Base-by-base conservation (phyloP, 2,888 invertebrate genomes). In the Euplexia lucipara region DNA sequence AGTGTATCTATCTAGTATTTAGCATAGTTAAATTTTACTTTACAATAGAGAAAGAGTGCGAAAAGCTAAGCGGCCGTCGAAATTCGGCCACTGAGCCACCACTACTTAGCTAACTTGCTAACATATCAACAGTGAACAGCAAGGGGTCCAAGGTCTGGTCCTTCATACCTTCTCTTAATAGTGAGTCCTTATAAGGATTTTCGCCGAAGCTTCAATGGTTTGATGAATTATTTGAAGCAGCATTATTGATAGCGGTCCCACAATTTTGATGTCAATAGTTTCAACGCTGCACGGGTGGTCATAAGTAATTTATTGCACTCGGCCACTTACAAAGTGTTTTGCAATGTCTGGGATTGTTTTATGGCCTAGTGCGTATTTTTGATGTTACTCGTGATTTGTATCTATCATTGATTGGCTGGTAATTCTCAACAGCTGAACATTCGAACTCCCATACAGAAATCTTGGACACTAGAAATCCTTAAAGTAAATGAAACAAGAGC, bases 281-380 rank as follows among this genome's bases (percentile, higher is more conserved):
- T 61, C 20, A 47, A 37, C 34, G 54, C 61, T 39, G 10, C 64
- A 54, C 37, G 73, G 69, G 74, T 74, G 64, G 74, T 49, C 74
- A 44, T 63, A 47, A 45, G 52, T 73, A 64, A 73, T 70, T 73
- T 64, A 73, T 70, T 70, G 47, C 47, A 58, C 8, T 51, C 49
- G 35, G 20, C 68, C 64, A 64, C 56, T 65, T 70, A 53, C 57
- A 59, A 56, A 60, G 30, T 61, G 57, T 59, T 49, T 45, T 39
- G 47, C 59, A 60, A 52, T 48, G 47, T 35, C 47, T 60, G 6
- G 45, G 41, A 61, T 70, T 65, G 65, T 70, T 70, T 74, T 65
- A 57, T 57, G 14, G 37, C 41, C 42, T 62, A 22, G 18, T 62
- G 70, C 32, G 51, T 54, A 52, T 63, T 63, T 74, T 62, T 67